These are phyloP conservation scores for Aporrectodea caliginosa DNA, from an alignment of 1,140 invertebrate species.

Conservation along the genomic window DNA sequence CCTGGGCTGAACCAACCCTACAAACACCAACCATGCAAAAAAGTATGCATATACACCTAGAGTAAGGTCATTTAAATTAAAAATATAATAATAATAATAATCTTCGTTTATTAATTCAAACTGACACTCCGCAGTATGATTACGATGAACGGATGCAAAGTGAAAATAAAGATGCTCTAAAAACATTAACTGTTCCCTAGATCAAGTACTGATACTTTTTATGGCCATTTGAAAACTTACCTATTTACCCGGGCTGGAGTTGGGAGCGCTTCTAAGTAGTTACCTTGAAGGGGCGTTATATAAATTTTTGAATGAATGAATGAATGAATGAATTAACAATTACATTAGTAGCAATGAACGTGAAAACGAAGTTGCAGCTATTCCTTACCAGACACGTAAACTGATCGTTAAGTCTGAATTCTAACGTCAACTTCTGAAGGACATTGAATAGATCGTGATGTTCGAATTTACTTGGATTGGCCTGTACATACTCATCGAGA, in stretches of 20 bases:
- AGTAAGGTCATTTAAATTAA: not conserved
- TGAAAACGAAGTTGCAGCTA: not conserved
- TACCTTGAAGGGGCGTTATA: too few species aligned
- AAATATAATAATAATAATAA: not conserved
- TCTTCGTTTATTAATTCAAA: too few species aligned
- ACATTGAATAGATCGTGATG: conserved; percentile 87
- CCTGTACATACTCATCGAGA: conserved; percentile 98
- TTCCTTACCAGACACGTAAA: conserved; percentile 86
- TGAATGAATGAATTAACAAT: too few species aligned
- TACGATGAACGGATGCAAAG: not conserved
- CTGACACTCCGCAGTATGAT: not conserved
- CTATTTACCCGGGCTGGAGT: not conserved
- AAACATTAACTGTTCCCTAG: not conserved
- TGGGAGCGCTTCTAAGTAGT: not conserved
- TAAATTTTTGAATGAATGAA: too few species aligned
- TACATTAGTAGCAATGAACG: too few species aligned
- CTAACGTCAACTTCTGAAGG: conserved; percentile 86
- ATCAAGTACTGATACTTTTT: not conserved
- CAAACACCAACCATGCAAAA: conserved; percentile 25
- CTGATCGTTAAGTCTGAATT: conserved; percentile 92
- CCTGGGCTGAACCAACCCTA: conserved; percentile 99
- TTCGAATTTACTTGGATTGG: conserved; percentile 94
- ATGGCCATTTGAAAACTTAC: not conserved
- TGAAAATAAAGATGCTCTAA: not conserved
- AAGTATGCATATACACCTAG: not conserved